Conservation (phyloP, 2,888 invertebrate genomes). For the Agrochola circellaris region DNA sequence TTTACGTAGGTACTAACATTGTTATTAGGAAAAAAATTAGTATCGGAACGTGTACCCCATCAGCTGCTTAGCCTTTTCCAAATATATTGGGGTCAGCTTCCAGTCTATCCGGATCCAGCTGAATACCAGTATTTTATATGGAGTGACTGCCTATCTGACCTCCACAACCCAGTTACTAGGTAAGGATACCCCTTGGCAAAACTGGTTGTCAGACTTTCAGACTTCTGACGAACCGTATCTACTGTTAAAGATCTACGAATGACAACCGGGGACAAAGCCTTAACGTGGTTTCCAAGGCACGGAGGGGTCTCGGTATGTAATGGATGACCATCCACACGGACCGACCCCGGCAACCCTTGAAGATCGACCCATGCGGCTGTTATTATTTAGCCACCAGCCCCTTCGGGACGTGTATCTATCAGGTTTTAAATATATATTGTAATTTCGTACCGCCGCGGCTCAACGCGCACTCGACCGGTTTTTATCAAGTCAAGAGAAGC, state of each 20-base stretch:
- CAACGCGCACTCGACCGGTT: conserved; percentile 37
- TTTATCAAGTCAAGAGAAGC: conserved; percentile 47
- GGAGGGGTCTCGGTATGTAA: not conserved
- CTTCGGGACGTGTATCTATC: not conserved
- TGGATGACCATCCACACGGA: not conserved
- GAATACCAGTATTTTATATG: not conserved
- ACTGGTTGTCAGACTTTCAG: not conserved
- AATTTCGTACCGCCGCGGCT: conserved; percentile 20
- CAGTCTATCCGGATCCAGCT: too few species aligned
- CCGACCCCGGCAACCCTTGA: not conserved
- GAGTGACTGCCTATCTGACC: not conserved
- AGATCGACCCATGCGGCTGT: too few species aligned
- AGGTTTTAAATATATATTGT: not conserved
- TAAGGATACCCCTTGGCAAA: not conserved
- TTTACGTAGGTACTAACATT: conserved; percentile 3
- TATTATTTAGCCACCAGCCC: not conserved
- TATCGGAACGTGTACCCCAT: not conserved
- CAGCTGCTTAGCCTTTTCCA: not conserved
- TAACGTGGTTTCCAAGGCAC: not conserved
- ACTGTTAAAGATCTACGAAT: not conserved
- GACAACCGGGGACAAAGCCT: not conserved
- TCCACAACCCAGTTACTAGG: not conserved
- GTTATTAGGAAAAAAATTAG: conserved; percentile 4
- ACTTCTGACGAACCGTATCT: too few species aligned
- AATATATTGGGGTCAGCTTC: not conserved